phyloP scores from a whole-genome alignment of 2,797 vertebrate species.

The Rhinichthys osculus region DNA sequence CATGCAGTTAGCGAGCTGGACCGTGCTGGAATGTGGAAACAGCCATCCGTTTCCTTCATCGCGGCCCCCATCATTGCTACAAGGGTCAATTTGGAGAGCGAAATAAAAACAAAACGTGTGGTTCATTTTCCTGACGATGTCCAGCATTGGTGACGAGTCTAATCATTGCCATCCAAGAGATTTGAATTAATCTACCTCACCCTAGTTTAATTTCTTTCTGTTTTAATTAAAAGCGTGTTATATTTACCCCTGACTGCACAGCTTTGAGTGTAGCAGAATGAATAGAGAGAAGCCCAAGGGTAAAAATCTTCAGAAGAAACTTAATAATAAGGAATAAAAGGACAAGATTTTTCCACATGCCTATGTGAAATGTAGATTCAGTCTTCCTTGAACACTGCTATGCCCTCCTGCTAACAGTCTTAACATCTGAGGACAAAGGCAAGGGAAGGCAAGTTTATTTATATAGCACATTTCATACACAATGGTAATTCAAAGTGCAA shows the following conservation, averaged over 20 bases:
- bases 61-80: slow-evolving; percentile 45
- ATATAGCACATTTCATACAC: too few relatives aligned
- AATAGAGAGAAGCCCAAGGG: slow-evolving; percentile 69
- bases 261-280: slow-evolving; percentile 68
- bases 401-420: slow-evolving; percentile 12
- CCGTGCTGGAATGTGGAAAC: slow-evolving; percentile 57
- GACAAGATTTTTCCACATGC: slow-evolving; percentile 68
- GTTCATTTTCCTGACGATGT: slow-evolving; percentile 57
- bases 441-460: too few relatives aligned
- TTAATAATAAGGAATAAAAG: slow-evolving; percentile 69
- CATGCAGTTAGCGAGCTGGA: slow-evolving; percentile 52
- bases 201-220: slow-evolving; percentile 68
- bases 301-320: slow-evolving; percentile 66
- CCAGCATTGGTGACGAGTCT: slow-evolving; percentile 56
- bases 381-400: slow-evolving; percentile 62
- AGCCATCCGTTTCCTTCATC: slow-evolving; percentile 47
- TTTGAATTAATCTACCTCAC: slow-evolving; percentile 71
- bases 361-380: slow-evolving; percentile 66
- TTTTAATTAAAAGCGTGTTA: slow-evolving; percentile 79
- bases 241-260: slow-evolving; percentile 75
- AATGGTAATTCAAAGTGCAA: too few relatives aligned
- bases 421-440: slow-evolving; percentile 47
- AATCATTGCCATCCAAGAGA: slow-evolving; percentile 69
- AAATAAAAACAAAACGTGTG: slow-evolving; percentile 49
- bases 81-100: slow-evolving; percentile 62